Evolutionary conservation across 2,888 invertebrate genomes (phyloP).

Genomic region (Drosophila anomelani): DNA sequence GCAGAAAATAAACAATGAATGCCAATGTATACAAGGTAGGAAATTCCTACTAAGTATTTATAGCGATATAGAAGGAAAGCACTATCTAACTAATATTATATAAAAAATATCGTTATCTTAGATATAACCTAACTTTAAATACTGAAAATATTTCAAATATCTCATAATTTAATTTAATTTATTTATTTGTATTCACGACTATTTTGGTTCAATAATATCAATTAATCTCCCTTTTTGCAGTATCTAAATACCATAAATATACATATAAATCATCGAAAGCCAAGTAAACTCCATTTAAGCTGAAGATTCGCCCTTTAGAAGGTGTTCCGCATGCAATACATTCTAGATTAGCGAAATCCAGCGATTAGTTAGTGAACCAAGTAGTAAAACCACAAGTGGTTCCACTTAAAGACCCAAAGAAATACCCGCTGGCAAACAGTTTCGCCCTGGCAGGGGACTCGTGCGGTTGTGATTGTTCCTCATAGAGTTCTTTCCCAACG

Average conservation of each 20-base stretch:
- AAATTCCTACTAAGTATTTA: not conserved
- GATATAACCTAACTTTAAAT: too few species aligned
- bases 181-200: too few species aligned
- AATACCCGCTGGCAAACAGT: conserved; percentile 22
- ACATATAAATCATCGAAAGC: not conserved
- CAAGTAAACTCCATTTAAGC: not conserved
- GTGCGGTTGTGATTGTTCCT: conserved; percentile 29
- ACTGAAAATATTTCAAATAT: too few species aligned
- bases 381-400: conserved; percentile 25
- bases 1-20: not conserved
- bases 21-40: not conserved
- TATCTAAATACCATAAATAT: not conserved
- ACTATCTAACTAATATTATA: not conserved
- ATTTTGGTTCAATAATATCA: too few species aligned
- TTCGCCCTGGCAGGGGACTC: conserved; percentile 29
- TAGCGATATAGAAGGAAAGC: not conserved
- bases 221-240: too few species aligned
- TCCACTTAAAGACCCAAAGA: conserved; percentile 24
- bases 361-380: conserved; percentile 20
- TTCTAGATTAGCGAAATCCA: conserved; percentile 34
- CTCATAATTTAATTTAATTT: too few species aligned
- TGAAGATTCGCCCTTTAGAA: not conserved
- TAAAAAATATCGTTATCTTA: too few species aligned
- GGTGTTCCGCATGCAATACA: not conserved
- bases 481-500: not conserved